phyloP scores from a whole-genome alignment of 2,888 invertebrate genomes.

The Baccha elongata region DNA sequence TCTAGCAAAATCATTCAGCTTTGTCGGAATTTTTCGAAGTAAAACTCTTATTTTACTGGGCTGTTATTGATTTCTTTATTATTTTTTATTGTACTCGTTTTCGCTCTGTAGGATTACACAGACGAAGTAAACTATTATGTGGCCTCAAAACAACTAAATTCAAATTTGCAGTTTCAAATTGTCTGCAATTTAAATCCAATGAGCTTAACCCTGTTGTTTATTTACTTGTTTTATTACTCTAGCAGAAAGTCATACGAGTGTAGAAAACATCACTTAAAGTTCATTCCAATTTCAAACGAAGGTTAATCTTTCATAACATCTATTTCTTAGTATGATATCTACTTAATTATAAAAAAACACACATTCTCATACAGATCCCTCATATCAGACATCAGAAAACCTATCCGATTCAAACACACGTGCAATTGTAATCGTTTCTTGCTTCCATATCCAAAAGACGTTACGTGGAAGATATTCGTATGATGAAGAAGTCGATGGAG shows the following conservation, averaged over 20 bases:
- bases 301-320: slow-evolving; percentile 71
- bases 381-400: neutral
- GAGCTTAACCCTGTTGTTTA: slow-evolving; percentile 21
- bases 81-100: too few species aligned
- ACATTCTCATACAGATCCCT: slow-evolving; percentile 22
- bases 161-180: neutral
- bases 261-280: slow-evolving; percentile 45
- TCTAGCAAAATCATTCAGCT: too few species aligned
- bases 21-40: too few species aligned
- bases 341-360: slow-evolving; percentile 30
- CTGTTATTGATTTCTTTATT: too few species aligned
- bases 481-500: slow-evolving; percentile 31
- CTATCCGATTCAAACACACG: slow-evolving; percentile 13
- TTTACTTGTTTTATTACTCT: neutral
- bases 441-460: slow-evolving; percentile 40
- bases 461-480: slow-evolving; percentile 41
- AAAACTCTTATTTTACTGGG: too few species aligned
- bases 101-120: too few species aligned
- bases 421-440: slow-evolving; percentile 39
- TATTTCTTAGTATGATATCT: slow-evolving; percentile 25
- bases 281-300: slow-evolving; percentile 62
- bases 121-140: neutral
- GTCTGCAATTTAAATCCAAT: neutral
- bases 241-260: slow-evolving; percentile 21
- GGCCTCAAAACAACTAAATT: too few species aligned